Evolutionary conservation across 2,888 invertebrate species (phyloP), one percentile per base, ranked within the genome.

Genomic region (Clitarchus hookeri): DNA sequence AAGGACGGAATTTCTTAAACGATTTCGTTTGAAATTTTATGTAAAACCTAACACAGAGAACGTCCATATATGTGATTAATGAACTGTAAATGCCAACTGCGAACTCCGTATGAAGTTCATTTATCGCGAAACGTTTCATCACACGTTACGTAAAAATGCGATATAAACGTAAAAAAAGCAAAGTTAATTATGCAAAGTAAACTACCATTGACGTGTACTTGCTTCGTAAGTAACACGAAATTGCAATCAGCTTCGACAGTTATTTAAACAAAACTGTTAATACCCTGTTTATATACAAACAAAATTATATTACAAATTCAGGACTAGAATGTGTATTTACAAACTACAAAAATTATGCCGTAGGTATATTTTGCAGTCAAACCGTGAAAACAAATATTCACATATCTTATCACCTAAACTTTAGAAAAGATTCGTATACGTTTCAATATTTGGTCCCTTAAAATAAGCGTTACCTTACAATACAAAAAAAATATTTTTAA

Each of bases 401-500:
- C 65, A 65, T 19, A 65, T 65, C 65, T 19, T 65, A 65, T n/a
- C 11, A 65, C 8, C n/a, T 65, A 65, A 65, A 65, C 65, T 65
- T 48, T 65, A 65, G 19, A 65, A 65, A 65, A 65, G 65, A 65
- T 65, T 85, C 84, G 85, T 85, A 85, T 85, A 85, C 85, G 19
- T 65, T 19, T 65, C 65, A 65, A 65, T 65, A 65, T 83, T 85
- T 85, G 85, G 85, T 85, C 85, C 85, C 85, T 77, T 83, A 44
- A 48, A 83, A 53, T 85, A 85, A 85, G 85, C 85, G 85, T 85
- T 84, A 77, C 78, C n/a, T 85, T 26, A 27, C 27, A 79, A 44
- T 80, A 85, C 65, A 65, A 65, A 65, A 36, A 48, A 48, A 48
- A 48, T 48, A 13, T 48, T 48, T 48, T 85, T 78, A 80, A 25